These are phyloP conservation scores for Busseola fusca DNA, from an alignment of 2,888 invertebrate genomes.

Conservation along the genomic window DNA sequence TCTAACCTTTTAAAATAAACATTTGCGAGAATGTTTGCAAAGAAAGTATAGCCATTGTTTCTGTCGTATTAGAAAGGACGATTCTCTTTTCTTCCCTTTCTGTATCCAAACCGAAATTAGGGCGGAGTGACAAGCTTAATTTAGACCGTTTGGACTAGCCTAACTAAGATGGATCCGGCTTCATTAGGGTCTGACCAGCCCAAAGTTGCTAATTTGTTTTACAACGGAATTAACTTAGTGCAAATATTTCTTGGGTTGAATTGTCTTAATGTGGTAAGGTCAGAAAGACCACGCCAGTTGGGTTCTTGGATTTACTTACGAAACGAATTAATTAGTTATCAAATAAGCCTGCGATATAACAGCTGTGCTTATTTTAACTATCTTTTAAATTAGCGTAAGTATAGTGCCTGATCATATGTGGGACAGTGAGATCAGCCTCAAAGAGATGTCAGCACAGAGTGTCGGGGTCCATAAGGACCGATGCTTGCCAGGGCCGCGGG, in stretches of 20 bases:
- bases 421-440: too few species aligned
- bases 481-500: too few species aligned
- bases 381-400: neutral
- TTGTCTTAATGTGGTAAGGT: neutral
- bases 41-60: neutral
- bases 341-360: neutral
- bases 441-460: too few species aligned
- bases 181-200: constrained; percentile 17
- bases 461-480: too few species aligned
- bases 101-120: neutral
- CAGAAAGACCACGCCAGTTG: neutral
- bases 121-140: constrained; percentile 2
- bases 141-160: neutral
- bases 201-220: constrained; percentile 14
- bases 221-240: constrained; percentile 11
- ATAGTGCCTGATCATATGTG: neutral
- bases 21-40: too few species aligned
- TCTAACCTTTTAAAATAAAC: neutral
- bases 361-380: neutral
- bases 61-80: neutral
- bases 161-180: constrained; percentile 16
- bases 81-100: neutral
- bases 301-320: neutral
- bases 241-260: constrained; percentile 6
- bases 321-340: neutral